phyloP scores from a whole-genome alignment of 2,797 vertebrate genomes.

The Zenarchopterus dispar region DNA sequence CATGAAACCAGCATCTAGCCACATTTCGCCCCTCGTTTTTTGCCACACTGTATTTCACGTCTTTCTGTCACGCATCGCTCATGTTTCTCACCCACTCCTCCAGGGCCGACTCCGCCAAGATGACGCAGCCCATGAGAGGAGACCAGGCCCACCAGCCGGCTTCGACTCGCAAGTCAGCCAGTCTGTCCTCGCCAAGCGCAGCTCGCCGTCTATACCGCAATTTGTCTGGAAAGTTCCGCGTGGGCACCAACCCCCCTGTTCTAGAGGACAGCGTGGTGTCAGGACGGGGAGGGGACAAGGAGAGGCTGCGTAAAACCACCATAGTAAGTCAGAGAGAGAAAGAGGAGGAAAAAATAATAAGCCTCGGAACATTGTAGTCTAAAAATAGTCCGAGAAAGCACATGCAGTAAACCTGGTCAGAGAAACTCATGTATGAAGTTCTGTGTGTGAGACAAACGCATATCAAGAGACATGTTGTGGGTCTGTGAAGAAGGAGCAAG shows the following conservation, averaged over 20 bases:
- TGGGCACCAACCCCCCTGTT: conserved; percentile 83
- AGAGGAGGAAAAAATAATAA: conserved; percentile 62
- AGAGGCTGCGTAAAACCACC: conserved; percentile 88
- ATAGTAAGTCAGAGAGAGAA: conserved; percentile 79
- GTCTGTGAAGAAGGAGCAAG: not conserved
- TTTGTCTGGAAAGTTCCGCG: conserved; percentile 93
- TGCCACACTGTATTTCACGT: conserved; percentile 4
- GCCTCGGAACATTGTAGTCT: conserved; percentile 48
- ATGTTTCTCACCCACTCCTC: conserved; percentile 23
- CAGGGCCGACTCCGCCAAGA: conserved; percentile 90
- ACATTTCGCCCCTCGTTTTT: not conserved
- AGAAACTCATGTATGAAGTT: conserved; percentile 21
- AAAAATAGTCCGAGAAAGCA: conserved; percentile 59
- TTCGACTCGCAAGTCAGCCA: conserved; percentile 83
- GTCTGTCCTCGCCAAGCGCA: conserved; percentile 88
- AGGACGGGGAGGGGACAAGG: conserved; percentile 85
- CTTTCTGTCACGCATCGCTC: conserved; percentile 20
- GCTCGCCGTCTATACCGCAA: conserved; percentile 93
- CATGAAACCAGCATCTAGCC: not conserved
- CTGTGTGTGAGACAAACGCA: conserved; percentile 1
- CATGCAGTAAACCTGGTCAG: conserved; percentile 21
- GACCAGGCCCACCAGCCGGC: conserved; percentile 80
- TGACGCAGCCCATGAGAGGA: conserved; percentile 89
- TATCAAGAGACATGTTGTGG: not conserved
- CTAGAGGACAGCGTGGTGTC: conserved; percentile 85